Evolutionary conservation across 1,140 invertebrate species (phyloP), one percentile per base, ranked within the genome.

Genomic region (Polypedilum vanderplanki): DNA sequence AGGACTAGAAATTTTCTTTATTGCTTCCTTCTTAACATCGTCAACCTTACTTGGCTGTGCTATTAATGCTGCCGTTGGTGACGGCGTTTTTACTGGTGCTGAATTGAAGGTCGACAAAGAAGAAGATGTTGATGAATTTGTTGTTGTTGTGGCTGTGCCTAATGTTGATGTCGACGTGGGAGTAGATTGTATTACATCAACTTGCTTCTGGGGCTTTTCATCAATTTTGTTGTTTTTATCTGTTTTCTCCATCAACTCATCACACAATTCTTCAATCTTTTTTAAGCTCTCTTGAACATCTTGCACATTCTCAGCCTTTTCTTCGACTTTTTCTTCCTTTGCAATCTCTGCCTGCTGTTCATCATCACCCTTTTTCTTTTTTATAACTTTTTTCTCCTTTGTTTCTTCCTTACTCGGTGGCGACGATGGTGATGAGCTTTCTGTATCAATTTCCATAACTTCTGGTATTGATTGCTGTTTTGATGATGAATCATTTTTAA

Each of bases 261-360:
- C 79, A 73, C 80, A 81, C 1, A 81, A 74, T 75, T 80, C 78
- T 74, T 79, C 79, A 17, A 83, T 78, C 74, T 81, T 77, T 74
- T 83, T 79, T 78, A 85, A 83, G 77, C 84, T 81, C 77, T 81
- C 78, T 74, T 24, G 81, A 79, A 81, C 75, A 75, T 80, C 78
- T 74, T 79, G 79, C 15, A 82, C 77, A 75, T 81, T 77, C 74
- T 83, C 79, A 77, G 84, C 83, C 76, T 85, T 81, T 77, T 81
- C 78, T 73, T 22, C 81, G 79, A 33, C 24, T 33, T 33, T 33
- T 33, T 33, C 24, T 5, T 33, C 24, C 5, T 33, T 1, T 3
- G 5, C 1, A 33, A 33, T 33, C 24, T 33, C 24, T 33, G 24
- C 24, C 5, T 33, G 24, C 24, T 33, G 24, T 33, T 33, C 24